phyloP scores from a whole-genome alignment of 2,888 invertebrate species.

The Andrena praecox region DNA sequence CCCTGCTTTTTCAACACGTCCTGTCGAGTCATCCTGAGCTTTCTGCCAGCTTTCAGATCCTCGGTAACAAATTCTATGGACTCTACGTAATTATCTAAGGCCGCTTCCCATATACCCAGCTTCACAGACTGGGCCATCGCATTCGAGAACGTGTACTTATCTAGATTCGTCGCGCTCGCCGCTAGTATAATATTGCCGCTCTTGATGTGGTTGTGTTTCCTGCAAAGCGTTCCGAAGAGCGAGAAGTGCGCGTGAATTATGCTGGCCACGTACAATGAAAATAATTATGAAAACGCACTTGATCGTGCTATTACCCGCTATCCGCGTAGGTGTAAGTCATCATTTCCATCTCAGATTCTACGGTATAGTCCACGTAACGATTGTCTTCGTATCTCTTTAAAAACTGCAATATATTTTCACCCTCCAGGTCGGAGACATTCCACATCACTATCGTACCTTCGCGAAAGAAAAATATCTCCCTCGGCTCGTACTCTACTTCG shows the following conservation, averaged over 20 bases:
- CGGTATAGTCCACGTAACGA: constrained; percentile 89
- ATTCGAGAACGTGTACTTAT: constrained; percentile 97
- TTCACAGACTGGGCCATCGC: constrained; percentile 97
- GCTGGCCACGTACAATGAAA: neutral
- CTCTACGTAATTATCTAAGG: constrained; percentile 93
- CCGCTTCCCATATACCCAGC: constrained; percentile 97
- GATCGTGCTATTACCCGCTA: constrained; percentile 81
- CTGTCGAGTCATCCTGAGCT: constrained; percentile 89
- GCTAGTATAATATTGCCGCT: constrained; percentile 86
- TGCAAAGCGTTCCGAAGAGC: constrained; percentile 61
- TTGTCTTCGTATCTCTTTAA: constrained; percentile 89
- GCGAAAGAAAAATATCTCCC: constrained; percentile 96
- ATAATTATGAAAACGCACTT: neutral
- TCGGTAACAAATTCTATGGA: constrained; percentile 93
- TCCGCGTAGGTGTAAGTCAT: constrained; percentile 92
- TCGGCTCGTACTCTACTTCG: constrained; percentile 89
- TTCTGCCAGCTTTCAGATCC: constrained; percentile 91
- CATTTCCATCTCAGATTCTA: constrained; percentile 92
- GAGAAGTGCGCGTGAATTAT: neutral
- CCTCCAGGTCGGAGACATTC: constrained; percentile 94
- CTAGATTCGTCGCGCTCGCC: constrained; percentile 88
- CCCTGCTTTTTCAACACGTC: constrained; percentile 93
- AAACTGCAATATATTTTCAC: constrained; percentile 91
- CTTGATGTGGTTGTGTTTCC: constrained; percentile 84
- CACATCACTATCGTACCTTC: constrained; percentile 97